These are phyloP conservation scores for Kryptopterus vitreolus DNA, from an alignment of 2,797 vertebrate genomes.

Conservation along the genomic window DNA sequence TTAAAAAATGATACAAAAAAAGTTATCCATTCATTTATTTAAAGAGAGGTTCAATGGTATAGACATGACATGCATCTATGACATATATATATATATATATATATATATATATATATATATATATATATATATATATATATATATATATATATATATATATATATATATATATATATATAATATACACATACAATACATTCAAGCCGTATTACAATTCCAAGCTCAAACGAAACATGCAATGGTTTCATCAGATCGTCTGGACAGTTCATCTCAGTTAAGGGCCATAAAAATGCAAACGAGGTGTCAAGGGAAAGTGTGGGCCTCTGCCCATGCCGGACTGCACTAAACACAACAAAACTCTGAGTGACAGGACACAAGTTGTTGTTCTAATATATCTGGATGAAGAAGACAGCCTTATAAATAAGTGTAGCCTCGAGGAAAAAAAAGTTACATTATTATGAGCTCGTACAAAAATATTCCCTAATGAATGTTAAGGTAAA, in stretches of 20 bases:
- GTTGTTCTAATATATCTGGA: background rate
- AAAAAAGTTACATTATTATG: background rate
- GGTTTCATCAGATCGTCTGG: constrained; percentile 4
- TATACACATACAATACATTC: background rate
- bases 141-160: background rate
- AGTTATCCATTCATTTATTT: too few relatives aligned
- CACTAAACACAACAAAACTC: background rate
- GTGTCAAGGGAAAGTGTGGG: constrained; percentile 3
- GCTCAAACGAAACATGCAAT: background rate
- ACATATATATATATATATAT: background rate
- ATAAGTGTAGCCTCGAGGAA: constrained; percentile 1
- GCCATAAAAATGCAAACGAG: constrained; percentile 38
- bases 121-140: background rate
- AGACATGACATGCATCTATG: background rate
- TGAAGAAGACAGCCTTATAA: constrained; percentile 2
- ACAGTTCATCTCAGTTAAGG: constrained; percentile 26
- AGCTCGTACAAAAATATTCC: background rate
- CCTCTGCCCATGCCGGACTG: background rate
- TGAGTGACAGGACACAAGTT: constrained; percentile 1
- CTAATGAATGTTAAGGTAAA: constrained; percentile 11
- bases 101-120: too few relatives aligned
- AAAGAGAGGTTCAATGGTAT: background rate
- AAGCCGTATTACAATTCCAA: background rate
- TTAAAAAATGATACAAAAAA: background rate
- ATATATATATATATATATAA: background rate